These are phyloP conservation scores for Scyliorhinus canicula DNA, from an alignment of 2,797 vertebrate species.

Conservation along the genomic window DNA sequence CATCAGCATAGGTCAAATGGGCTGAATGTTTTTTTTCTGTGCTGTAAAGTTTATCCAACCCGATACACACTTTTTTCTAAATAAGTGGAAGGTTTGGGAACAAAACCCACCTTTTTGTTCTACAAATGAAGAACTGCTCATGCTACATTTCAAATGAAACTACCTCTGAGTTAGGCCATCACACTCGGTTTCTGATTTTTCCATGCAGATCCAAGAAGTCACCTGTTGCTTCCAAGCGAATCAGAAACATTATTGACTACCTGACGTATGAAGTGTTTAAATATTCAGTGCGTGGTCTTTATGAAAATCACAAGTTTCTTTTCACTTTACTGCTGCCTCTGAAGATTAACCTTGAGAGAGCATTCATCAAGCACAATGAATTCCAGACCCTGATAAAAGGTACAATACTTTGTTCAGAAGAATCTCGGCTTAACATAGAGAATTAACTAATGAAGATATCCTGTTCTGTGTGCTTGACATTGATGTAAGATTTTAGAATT, in stretches of 20 bases:
- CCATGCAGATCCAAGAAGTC: constrained; percentile 65
- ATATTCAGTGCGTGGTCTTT: constrained; percentile 70
- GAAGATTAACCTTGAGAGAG: constrained; percentile 71
- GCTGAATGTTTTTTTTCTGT: neutral
- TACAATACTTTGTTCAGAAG: constrained; percentile 41
- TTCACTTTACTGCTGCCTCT: constrained; percentile 71
- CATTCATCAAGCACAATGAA: constrained; percentile 58
- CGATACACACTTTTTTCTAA: neutral
- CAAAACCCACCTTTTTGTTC: neutral
- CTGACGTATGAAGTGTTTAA: constrained; percentile 65
- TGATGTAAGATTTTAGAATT: neutral
- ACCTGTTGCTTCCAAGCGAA: constrained; percentile 63
- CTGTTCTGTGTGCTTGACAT: neutral
- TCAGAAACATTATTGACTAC: constrained; percentile 67
- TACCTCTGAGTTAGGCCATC: neutral
- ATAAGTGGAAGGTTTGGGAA: neutral
- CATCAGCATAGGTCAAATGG: too few relatives aligned
- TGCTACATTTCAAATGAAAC: neutral
- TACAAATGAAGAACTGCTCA: neutral
- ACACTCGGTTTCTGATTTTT: constrained; percentile 13
- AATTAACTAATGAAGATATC: neutral
- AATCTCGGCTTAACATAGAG: neutral
- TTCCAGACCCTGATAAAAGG: constrained; percentile 74
- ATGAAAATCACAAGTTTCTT: constrained; percentile 75
- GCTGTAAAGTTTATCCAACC: neutral